Evolutionary conservation across 2,888 invertebrate species (phyloP).

Genomic region (Gasteruption jaculator): DNA sequence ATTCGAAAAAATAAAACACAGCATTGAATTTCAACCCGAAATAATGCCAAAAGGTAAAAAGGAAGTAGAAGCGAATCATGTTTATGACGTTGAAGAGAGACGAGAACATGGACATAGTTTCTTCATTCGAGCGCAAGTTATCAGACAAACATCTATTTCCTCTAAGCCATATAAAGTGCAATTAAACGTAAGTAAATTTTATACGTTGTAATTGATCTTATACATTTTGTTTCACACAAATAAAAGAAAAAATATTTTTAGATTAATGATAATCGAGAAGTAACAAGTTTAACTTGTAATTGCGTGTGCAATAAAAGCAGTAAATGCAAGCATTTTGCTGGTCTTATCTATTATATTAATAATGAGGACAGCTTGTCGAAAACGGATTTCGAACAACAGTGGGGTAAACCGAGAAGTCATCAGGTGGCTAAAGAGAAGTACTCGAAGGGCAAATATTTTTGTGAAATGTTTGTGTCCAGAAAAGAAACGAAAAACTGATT

Average conservation of each 20-base stretch:
- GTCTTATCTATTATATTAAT: constrained; percentile 18
- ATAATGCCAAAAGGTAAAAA: too few relatives aligned
- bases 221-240: too few relatives aligned
- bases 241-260: too few relatives aligned
- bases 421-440: constrained; percentile 21
- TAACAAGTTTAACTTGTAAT: constrained; percentile 11
- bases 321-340: constrained; percentile 15
- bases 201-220: constrained; percentile 3
- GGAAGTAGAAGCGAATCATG: too few relatives aligned
- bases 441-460: too few relatives aligned
- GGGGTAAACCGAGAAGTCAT: constrained; percentile 18
- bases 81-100: too few relatives aligned
- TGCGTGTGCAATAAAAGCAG: constrained; percentile 15
- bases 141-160: constrained; percentile 16
- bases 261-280: too few relatives aligned
- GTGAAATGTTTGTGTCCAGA: constrained; percentile 3
- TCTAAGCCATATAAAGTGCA: constrained; percentile 14
- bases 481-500: constrained; percentile 3
- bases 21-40: too few relatives aligned
- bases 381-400: constrained; percentile 19
- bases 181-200: constrained; percentile 17
- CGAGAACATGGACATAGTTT: too few relatives aligned
- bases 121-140: constrained; percentile 16
- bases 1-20: too few relatives aligned
- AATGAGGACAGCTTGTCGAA: constrained; percentile 19